phyloP scores from a whole-genome alignment of 2,113 vertebrate genomes.

The Anoplopoma fimbria region DNA sequence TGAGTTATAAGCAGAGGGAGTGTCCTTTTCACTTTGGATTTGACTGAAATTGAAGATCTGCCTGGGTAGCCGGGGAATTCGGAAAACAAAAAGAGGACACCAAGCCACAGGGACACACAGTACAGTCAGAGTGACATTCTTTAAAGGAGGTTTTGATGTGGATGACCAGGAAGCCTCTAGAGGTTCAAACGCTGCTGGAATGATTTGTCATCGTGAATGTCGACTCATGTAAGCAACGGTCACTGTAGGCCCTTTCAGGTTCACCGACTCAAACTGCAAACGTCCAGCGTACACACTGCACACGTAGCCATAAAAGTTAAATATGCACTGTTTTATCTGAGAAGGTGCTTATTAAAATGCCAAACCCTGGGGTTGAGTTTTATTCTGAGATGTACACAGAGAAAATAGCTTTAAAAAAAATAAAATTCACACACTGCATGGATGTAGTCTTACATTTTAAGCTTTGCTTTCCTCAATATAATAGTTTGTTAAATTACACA shows the following conservation, averaged over 20 bases:
- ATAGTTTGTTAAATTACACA: neutral
- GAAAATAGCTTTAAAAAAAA: slow-evolving; percentile 2
- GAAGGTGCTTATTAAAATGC: slow-evolving; percentile 39
- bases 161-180: slow-evolving; percentile 40
- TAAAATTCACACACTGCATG: neutral
- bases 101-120: slow-evolving; percentile 5
- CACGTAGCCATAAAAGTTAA: slow-evolving; percentile 43
- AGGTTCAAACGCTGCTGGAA: slow-evolving; percentile 40
- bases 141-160: slow-evolving; percentile 25
- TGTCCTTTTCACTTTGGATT: slow-evolving; percentile 6
- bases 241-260: slow-evolving; percentile 27
- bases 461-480: neutral
- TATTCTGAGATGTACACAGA: slow-evolving; percentile 14
- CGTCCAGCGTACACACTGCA: slow-evolving; percentile 1
- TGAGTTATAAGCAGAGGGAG: neutral
- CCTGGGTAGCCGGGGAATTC: neutral
- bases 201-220: slow-evolving; percentile 45
- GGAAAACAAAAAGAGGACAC: neutral
- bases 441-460: neutral
- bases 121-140: slow-evolving; percentile 37
- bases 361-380: slow-evolving; percentile 5
- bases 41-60: neutral
- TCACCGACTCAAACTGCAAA: slow-evolving; percentile 30
- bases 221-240: slow-evolving; percentile 29
- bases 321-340: slow-evolving; percentile 34